Conservation (phyloP, 2,888 invertebrate genomes). For the Orchestes rusci region DNA sequence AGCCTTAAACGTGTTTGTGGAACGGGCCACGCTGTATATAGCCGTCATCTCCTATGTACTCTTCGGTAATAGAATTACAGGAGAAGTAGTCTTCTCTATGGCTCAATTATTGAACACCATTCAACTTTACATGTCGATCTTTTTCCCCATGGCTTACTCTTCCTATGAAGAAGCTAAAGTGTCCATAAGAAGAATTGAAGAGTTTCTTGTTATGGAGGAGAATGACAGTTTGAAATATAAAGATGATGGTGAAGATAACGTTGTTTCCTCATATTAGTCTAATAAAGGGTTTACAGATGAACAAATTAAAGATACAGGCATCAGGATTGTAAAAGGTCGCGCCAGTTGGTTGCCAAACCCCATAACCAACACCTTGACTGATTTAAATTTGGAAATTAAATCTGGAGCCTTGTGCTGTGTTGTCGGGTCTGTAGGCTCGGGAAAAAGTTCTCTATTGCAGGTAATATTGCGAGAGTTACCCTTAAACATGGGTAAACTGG, state of each 20-base stretch:
- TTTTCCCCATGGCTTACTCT: constrained; percentile 32
- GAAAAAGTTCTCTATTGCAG: constrained; percentile 64
- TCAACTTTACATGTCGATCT: constrained; percentile 40
- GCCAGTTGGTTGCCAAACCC: constrained; percentile 37
- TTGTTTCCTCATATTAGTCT: too few species aligned
- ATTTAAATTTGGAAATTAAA: constrained; percentile 46
- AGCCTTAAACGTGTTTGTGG: constrained; percentile 68
- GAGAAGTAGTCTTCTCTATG: constrained; percentile 66
- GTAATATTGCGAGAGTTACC: constrained; percentile 66
- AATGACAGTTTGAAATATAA: constrained; percentile 15
- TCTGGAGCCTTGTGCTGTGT: constrained; percentile 46
- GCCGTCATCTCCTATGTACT: constrained; percentile 72
- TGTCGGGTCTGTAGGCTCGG: constrained; percentile 59
- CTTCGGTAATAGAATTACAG: constrained; percentile 46
- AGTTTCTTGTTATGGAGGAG: constrained; percentile 32
- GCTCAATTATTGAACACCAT: constrained; percentile 72
- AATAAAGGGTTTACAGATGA: too few species aligned
- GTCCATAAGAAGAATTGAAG: constrained; percentile 33
- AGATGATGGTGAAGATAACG: constrained; percentile 13
- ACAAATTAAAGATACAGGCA: too few species aligned
- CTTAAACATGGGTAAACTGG: constrained; percentile 52
- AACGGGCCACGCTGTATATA: constrained; percentile 74
- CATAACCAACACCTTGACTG: constrained; percentile 41
- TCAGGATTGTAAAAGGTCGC: constrained; percentile 29
- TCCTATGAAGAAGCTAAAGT: constrained; percentile 34